These are phyloP conservation scores for Triplophysa rosa DNA, from an alignment of 2,113 vertebrate genomes.

Conservation along the genomic window DNA sequence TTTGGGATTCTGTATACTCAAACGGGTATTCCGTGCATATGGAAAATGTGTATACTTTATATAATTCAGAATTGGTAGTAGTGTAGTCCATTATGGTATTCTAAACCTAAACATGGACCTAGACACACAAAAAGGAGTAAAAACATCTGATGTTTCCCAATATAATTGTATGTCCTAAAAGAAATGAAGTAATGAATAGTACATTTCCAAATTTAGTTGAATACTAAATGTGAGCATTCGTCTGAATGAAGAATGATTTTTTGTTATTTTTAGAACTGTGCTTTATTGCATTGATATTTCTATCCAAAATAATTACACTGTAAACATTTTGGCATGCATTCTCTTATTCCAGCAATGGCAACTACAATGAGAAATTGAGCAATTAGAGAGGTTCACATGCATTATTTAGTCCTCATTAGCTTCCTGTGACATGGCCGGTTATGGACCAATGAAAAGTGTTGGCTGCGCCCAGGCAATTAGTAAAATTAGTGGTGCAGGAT, in stretches of 20 bases:
- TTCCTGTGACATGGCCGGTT: slow-evolving; percentile 76
- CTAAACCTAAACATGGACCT: neutral
- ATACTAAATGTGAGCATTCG: neutral
- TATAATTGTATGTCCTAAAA: neutral
- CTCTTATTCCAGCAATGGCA: slow-evolving; percentile 74
- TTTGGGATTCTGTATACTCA: no score
- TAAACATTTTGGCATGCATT: slow-evolving; percentile 67
- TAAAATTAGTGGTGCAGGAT: slow-evolving; percentile 82
- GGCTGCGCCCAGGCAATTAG: slow-evolving; percentile 80
- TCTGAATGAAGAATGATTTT: neutral
- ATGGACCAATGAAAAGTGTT: slow-evolving; percentile 78
- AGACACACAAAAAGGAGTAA: no score
- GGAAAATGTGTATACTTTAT: no score
- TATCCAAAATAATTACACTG: slow-evolving; percentile 62
- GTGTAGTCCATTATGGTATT: neutral
- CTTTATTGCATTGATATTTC: slow-evolving; percentile 65
- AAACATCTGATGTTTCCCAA: no score
- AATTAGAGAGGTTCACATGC: slow-evolving; percentile 81
- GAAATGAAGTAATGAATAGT: neutral
- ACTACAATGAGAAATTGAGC: slow-evolving; percentile 81
- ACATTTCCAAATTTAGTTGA: neutral
- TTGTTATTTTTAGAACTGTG: slow-evolving; percentile 43
- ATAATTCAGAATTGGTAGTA: no score
- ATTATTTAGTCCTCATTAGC: slow-evolving; percentile 85
- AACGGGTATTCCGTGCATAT: no score